Evolutionary conservation across 2,888 invertebrate genomes (phyloP).

Genomic region (Drosophila demipolita): DNA sequence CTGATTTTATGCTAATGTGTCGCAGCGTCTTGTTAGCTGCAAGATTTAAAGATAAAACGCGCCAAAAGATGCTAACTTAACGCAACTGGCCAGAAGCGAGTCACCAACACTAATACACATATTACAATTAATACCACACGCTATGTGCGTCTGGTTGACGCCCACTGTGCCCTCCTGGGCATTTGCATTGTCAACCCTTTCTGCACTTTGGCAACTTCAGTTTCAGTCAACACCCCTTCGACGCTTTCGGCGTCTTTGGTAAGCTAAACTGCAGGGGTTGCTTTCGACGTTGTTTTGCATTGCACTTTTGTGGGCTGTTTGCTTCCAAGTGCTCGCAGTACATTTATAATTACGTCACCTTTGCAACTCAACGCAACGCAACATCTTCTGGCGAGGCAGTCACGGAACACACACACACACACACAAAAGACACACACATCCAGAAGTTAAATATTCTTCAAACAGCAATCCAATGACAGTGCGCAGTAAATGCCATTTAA

Average conservation of each 20-base stretch:
- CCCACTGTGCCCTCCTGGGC: slow-evolving; percentile 36
- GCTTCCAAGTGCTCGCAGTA: slow-evolving; percentile 50
- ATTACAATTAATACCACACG: slow-evolving; percentile 16
- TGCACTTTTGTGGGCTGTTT: slow-evolving; percentile 70
- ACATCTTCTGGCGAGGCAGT: slow-evolving; percentile 29
- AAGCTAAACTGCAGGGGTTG: slow-evolving; percentile 55
- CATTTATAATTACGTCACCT: slow-evolving; percentile 81
- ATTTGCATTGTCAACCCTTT: slow-evolving; percentile 50
- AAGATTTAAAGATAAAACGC: slow-evolving; percentile 63
- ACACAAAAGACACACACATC: slow-evolving; percentile 12
- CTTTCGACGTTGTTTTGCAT: slow-evolving; percentile 40
- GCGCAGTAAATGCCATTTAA: background rate
- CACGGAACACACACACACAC: slow-evolving; percentile 34
- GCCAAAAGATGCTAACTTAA: slow-evolving; percentile 42
- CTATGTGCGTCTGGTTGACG: slow-evolving; percentile 50
- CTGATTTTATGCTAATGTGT: slow-evolving; percentile 82
- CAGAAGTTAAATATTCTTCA: slow-evolving; percentile 4
- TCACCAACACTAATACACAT: slow-evolving; percentile 12
- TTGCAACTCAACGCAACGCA: slow-evolving; percentile 23
- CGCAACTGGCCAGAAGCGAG: slow-evolving; percentile 39
- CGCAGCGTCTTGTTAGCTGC: slow-evolving; percentile 70
- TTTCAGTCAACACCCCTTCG: slow-evolving; percentile 38
- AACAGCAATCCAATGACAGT: slow-evolving; percentile 15
- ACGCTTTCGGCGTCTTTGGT: background rate
- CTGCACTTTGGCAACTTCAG: slow-evolving; percentile 32